Conservation (phyloP, 2,888 invertebrate genomes). For the Odontomyia ornata region DNA sequence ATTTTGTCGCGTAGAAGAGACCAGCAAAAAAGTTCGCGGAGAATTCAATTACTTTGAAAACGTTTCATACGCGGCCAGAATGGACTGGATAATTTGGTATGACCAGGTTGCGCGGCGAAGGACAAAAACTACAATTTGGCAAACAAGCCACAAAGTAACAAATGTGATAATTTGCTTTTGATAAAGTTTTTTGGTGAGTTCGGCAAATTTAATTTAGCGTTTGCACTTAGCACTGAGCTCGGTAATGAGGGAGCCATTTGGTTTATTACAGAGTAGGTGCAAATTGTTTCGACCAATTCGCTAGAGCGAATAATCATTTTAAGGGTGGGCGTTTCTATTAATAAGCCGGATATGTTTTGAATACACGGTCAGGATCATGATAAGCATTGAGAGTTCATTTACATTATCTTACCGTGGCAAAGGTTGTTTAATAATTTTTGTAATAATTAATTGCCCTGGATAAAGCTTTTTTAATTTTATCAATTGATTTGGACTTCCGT, state of each 20-base stretch:
- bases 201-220: neutral
- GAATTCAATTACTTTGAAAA: neutral
- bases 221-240: neutral
- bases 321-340: no score
- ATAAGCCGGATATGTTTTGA: no score
- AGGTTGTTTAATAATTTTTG: no score
- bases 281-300: neutral
- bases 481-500: no score
- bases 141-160: neutral
- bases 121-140: slow-evolving; percentile 4
- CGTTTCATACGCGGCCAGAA: neutral
- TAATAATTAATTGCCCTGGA: no score
- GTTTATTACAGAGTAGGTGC: neutral
- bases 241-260: neutral
- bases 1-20: no score
- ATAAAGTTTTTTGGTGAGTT: neutral
- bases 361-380: no score
- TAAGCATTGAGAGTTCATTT: no score
- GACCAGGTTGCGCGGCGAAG: neutral
- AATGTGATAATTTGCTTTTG: neutral
- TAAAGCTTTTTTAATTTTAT: no score
- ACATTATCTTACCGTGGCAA: no score
- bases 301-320: neutral
- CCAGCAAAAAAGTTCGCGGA: neutral
- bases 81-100: neutral